Percentiles rank a stretch among this genome's conserved stretches.
These are phyloP conservation scores for Hemichromis elongatus DNA, from an alignment of 2,113 vertebrate genomes.

Conservation along the genomic window DNA sequence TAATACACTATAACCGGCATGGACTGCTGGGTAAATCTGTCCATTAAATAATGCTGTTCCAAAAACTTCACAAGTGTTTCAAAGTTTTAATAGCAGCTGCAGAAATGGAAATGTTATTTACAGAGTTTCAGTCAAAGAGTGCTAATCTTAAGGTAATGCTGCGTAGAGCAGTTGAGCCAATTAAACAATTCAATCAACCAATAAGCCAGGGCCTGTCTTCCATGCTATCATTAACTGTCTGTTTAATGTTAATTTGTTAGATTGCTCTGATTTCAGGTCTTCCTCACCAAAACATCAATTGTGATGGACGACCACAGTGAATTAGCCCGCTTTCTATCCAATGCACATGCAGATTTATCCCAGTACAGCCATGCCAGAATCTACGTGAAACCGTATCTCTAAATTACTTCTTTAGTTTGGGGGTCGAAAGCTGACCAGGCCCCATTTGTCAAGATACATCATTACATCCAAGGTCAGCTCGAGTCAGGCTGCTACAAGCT, in stretches of 20 bases:
- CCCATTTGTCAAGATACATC: conserved; percentile 8
- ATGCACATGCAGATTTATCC: conserved; percentile 7
- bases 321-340: neutral
- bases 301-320: neutral
- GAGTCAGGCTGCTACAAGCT: neutral
- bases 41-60: neutral
- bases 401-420: neutral
- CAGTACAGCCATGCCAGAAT: neutral
- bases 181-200: neutral
- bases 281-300: neutral
- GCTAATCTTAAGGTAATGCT: neutral
- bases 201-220: neutral
- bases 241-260: neutral
- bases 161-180: neutral
- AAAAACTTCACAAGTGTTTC: neutral
- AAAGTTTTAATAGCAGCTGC: neutral
- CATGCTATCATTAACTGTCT: neutral
- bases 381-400: neutral
- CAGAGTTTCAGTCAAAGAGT: neutral
- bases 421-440: conserved; percentile 23
- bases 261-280: neutral
- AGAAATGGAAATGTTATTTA: neutral
- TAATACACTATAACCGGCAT: neutral
- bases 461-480: neutral
- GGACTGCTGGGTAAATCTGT: neutral